Conservation (phyloP, 2,888 invertebrate species). For the Reticulitermes lucifugus region DNA sequence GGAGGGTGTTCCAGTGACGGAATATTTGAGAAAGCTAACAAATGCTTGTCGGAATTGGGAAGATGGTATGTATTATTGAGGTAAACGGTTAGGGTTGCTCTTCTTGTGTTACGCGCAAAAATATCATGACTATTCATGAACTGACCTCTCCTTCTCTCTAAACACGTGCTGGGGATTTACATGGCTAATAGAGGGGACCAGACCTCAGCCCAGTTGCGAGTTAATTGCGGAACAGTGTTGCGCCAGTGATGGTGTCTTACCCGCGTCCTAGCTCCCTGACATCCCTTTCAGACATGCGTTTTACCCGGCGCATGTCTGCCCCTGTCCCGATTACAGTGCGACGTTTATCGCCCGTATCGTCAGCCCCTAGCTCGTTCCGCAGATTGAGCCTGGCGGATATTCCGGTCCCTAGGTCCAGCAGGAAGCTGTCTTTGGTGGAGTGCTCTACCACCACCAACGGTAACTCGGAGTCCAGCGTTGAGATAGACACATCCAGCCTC, state of each 20-base stretch:
- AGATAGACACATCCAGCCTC: conserved; percentile 47
- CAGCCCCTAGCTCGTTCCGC: neutral
- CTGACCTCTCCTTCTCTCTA: neutral
- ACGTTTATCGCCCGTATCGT: neutral
- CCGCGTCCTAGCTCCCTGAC: conserved; percentile 13
- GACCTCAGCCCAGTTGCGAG: neutral
- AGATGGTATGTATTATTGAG: conserved; percentile 70
- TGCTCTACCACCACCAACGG: neutral
- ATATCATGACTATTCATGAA: conserved; percentile 37
- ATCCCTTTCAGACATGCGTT: neutral
- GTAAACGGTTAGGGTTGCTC: neutral
- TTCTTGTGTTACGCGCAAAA: neutral
- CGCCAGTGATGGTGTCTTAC: neutral
- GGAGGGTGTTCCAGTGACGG: conserved; percentile 58
- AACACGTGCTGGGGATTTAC: neutral
- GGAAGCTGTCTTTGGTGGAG: conserved; percentile 27
- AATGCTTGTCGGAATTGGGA: conserved; percentile 75
- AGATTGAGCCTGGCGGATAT: conserved; percentile 26
- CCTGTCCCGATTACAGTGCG: conserved; percentile 9
- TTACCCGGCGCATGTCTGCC: conserved; percentile 21
- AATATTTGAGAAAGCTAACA: conserved; percentile 75
- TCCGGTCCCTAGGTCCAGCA: neutral
- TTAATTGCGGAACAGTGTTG: neutral
- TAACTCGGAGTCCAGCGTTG: conserved; percentile 27
- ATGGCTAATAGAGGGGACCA: neutral